Evolutionary conservation across 2,113 vertebrate genomes (phyloP).

Genomic region (Neotoma lepida): DNA sequence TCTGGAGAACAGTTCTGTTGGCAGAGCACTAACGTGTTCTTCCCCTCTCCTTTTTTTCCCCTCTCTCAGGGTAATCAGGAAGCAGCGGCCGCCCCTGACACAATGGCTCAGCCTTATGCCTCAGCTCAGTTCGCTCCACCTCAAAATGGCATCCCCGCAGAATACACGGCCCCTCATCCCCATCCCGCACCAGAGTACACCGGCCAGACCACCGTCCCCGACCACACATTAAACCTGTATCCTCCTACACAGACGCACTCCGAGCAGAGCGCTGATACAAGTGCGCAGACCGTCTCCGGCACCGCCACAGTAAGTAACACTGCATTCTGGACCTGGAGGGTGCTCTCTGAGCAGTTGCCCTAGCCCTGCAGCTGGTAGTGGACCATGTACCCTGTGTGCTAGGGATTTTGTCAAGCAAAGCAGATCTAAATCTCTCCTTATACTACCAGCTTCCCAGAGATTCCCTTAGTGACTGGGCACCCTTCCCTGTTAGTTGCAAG

Average conservation of each 20-base stretch:
- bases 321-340: fast-evolving
- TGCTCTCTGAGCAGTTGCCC: not conserved
- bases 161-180: slow-evolving; percentile 93
- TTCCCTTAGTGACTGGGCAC: fast-evolving
- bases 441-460: not conserved
- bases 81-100: slow-evolving; percentile 94
- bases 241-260: slow-evolving; percentile 93
- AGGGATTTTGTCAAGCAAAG: fast-evolving
- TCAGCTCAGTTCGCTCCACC: slow-evolving; percentile 94
- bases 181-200: slow-evolving; percentile 94
- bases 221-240: slow-evolving; percentile 96
- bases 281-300: slow-evolving; percentile 94
- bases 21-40: not conserved
- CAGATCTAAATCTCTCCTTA: fast-evolving
- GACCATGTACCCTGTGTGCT: fast-evolving
- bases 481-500: not conserved
- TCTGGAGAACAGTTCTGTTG: not conserved
- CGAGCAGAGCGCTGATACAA: slow-evolving; percentile 91
- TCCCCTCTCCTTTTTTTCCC: not conserved
- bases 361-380: no score
- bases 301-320: slow-evolving; percentile 95
- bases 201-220: slow-evolving; percentile 91
- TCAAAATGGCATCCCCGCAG: slow-evolving; percentile 94
- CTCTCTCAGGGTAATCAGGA: slow-evolving; percentile 95
- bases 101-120: slow-evolving; percentile 96